Base-by-base conservation (phyloP, 2,113 vertebrate species). In the Astur gentilis region DNA sequence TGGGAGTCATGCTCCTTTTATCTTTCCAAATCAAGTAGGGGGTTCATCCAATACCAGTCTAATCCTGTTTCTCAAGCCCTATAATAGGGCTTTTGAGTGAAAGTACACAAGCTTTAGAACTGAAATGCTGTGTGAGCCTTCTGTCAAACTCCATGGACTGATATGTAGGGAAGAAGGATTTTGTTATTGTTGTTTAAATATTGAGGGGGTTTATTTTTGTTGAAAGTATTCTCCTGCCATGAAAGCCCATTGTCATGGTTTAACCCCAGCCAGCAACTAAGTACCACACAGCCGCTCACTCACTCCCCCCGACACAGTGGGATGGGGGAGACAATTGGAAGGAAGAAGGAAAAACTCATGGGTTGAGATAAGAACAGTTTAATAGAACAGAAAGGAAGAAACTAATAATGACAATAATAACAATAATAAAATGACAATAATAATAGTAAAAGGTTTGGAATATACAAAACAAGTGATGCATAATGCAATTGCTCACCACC, bases 101-200 rank as follows among this genome's bases (percentile, higher is more conserved):
- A 79, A 47, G 34, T 26, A 55, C 18, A 19, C 5, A 44, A 60
- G 12, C 3, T 64, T 62, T 27, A 60, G 50, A 36, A 47, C 7
- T 50, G 32, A 84, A 87, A 29, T 27, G 9, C 20, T 66, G 1
- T 15, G 15, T 58, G 67, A 91, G 2, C 6, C 26, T 78, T 87
- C 16, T 20, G 62, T 12, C 42, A 73, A 49, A 78, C 17, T 60
- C 38, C 9, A 11, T 0, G 2, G 38, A 47, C 13, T 17, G 12
- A 32, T 45, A 34, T 0, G 0, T 12, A 65, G 8, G 17, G 14
- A 78, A 70, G 31, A 45, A 81, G 1, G 21, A 49, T 52, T 93
- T 94, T 73, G 10, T 38, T 72, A 12, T 36, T 42, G 6, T 4
- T 75, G 67, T 85, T 61, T 57, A 44, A 69, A 58, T 87, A 52